These are phyloP conservation scores for Melopsittacus undulatus DNA, from an alignment of 2,797 vertebrate genomes.

Conservation along the genomic window DNA sequence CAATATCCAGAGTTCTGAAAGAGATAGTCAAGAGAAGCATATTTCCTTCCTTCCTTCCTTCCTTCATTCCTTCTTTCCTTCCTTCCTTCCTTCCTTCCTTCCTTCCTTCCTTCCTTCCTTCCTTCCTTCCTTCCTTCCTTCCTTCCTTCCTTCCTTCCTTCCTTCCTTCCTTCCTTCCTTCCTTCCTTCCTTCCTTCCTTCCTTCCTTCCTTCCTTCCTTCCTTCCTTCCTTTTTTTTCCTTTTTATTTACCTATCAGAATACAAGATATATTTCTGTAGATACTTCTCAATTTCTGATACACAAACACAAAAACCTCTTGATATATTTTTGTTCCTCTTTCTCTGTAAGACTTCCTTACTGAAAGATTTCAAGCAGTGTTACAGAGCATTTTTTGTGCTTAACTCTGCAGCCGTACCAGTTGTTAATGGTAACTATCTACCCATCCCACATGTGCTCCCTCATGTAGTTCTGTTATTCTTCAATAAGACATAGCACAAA, in stretches of 20 bases:
- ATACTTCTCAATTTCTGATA: background rate
- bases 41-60: fast-evolving
- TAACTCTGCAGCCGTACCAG: background rate
- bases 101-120: fast-evolving
- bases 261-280: background rate
- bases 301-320: background rate
- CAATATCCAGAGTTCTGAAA: background rate
- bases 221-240: fast-evolving
- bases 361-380: background rate
- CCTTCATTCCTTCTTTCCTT: no score
- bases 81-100: fast-evolving
- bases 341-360: background rate
- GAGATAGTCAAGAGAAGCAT: background rate
- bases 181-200: fast-evolving
- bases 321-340: background rate
- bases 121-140: background rate
- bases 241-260: background rate
- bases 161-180: fast-evolving
- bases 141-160: no score
- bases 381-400: background rate
- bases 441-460: background rate
- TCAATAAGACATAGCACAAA: background rate
- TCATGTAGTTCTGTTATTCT: background rate
- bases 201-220: fast-evolving
- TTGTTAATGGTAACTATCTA: background rate